Base-by-base conservation (phyloP, 2,888 invertebrate genomes). In the Ichneumoninae sp. region DNA sequence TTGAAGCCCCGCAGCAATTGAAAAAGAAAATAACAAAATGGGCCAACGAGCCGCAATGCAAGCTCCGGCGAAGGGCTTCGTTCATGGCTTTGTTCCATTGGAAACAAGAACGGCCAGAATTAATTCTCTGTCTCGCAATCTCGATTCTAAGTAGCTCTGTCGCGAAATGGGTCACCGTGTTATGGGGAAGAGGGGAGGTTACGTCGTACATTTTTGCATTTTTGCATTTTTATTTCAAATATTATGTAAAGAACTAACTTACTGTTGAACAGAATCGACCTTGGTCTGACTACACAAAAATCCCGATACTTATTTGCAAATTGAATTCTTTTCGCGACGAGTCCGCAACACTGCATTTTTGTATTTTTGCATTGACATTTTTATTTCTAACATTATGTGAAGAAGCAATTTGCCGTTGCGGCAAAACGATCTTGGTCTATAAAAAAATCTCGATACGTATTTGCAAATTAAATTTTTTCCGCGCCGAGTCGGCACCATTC, bases 1-100 rank as follows among this genome's bases (percentile, higher is more conserved):
- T 82, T 65, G 81, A 85, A 85, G 85, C 85, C 63, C 33, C 85
- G 57, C 66, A 66, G 71, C 74, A 71, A 82, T 82, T 68, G 73
- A 69, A 81, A 47, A 36, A 33, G 30, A 30, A 57, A 57, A 26
- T 22, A 10, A 57, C 19, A 26, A 65, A 75, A 75, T 44, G 36
- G 65, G 74, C 47, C 65, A 65, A 19, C 63, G 50, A 50, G 63
- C 10, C 33, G 6, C 52, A 19, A 22, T 69, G 52, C 30, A 66
- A 66, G 47, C 65, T 33, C 50, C 44, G 73, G 5, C 63, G 26
- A 74, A 68, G n/a, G 73, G 73, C 52, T 74, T 71, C 66, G 54
- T 66, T 70, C 52, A 33, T 30, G 74, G 22, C 60, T 66, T 47
- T 33, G 69, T 57, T 80, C 50, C 54, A 52, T 7, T n/a, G 13